phyloP scores from a whole-genome alignment of 2,113 vertebrate species.

The Perccottus glenii region DNA sequence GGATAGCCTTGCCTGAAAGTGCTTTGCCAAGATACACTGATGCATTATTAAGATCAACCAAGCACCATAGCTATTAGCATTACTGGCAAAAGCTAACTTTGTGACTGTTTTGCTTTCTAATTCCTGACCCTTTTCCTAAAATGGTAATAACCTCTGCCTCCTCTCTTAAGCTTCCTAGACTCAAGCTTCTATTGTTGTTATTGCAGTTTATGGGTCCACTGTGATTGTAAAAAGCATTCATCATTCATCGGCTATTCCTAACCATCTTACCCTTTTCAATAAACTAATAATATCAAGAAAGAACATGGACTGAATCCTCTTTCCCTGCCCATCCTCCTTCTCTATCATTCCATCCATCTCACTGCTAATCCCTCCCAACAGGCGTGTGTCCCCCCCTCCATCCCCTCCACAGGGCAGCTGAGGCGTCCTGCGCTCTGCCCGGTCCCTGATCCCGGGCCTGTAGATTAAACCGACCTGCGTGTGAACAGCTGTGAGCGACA shows the following conservation, averaged over 20 bases:
- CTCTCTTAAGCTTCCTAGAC: too few relatives aligned
- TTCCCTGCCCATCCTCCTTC: background rate
- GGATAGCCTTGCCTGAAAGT: too few relatives aligned
- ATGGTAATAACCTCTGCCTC: too few relatives aligned
- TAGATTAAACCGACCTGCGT: conserved; percentile 51
- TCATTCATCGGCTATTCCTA: background rate
- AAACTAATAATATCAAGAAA: background rate
- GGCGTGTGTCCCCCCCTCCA: conserved; percentile 30
- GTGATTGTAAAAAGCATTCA: background rate
- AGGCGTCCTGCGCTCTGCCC: conserved; percentile 46
- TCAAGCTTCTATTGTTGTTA: background rate
- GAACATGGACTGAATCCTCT: conserved; percentile 14
- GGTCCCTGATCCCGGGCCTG: conserved; percentile 49
- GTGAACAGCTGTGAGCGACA: conserved; percentile 58
- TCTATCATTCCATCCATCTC: conserved; percentile 9
- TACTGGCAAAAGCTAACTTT: too few relatives aligned
- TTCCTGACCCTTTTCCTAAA: too few relatives aligned
- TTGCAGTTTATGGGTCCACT: background rate
- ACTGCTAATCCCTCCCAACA: conserved; percentile 53
- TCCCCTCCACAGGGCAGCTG: conserved; percentile 43
- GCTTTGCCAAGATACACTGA: too few relatives aligned
- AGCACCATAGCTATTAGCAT: too few relatives aligned
- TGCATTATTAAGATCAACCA: too few relatives aligned
- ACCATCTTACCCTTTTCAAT: background rate
- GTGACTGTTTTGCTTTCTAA: too few relatives aligned